A percentile compares a stretch with the other conserved stretches of the same genome.
Evolutionary conservation across 2,888 invertebrate species (phyloP).

Genomic region (Thymelicus acteon): DNA sequence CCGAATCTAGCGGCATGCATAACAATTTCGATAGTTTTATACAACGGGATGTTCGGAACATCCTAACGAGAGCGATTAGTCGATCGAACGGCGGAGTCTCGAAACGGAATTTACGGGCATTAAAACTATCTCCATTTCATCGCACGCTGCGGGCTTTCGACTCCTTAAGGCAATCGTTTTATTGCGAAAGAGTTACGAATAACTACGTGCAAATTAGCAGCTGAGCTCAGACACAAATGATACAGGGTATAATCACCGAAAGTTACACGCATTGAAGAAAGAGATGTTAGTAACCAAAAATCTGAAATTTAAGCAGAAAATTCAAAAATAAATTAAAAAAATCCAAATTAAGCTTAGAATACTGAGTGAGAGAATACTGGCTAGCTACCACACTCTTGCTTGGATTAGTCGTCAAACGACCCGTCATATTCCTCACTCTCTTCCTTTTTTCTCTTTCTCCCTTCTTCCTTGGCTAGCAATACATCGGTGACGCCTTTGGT

Average conservation of each 20-base stretch:
- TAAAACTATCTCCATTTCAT: constrained; percentile 82
- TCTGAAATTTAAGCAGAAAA: too few species aligned
- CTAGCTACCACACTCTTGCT: too few species aligned
- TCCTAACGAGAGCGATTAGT: constrained; percentile 71
- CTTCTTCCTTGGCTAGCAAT: too few species aligned
- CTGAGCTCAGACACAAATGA: not conserved
- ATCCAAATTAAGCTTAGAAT: too few species aligned
- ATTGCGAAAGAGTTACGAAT: constrained; percentile 1
- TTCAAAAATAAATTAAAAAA: too few species aligned
- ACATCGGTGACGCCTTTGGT: too few species aligned
- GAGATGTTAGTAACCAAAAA: too few species aligned
- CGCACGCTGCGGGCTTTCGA: constrained; percentile 67
- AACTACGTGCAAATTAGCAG: not conserved
- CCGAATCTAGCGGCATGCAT: constrained; percentile 27
- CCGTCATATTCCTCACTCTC: too few species aligned
- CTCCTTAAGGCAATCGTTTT: constrained; percentile 40
- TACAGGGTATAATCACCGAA: not conserved
- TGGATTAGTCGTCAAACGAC: too few species aligned
- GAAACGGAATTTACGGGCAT: constrained; percentile 79
- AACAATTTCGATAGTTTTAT: constrained; percentile 53
- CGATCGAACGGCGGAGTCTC: constrained; percentile 67
- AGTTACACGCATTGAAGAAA: not conserved
- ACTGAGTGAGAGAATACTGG: too few species aligned
- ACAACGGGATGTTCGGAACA: constrained; percentile 63
- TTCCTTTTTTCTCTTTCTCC: too few species aligned